phyloP scores from a whole-genome alignment of 2,797 vertebrate species.

The Siniperca scherzeri region DNA sequence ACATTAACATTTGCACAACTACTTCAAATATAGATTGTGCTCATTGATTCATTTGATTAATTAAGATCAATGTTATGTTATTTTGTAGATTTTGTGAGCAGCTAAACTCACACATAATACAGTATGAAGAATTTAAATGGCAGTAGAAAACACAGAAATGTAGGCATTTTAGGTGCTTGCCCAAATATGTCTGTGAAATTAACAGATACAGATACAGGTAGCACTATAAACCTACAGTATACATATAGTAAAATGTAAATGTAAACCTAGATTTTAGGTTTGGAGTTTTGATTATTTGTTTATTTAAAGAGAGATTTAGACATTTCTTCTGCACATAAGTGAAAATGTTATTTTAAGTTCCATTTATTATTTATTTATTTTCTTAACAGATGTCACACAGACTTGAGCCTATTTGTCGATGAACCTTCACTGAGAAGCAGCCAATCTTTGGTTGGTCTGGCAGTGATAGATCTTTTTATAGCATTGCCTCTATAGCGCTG shows the following conservation, averaged over 20 bases:
- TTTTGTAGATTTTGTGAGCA: background rate
- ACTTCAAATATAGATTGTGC: background rate
- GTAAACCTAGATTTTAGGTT: background rate
- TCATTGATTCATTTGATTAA: background rate
- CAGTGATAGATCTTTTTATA: constrained; percentile 75
- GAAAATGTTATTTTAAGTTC: background rate
- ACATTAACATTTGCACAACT: background rate
- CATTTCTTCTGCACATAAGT: background rate
- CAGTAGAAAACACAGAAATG: background rate
- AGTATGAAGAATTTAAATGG: background rate
- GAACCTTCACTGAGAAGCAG: constrained; percentile 47
- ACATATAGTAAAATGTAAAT: background rate
- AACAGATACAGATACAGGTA: background rate
- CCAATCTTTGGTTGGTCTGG: constrained; percentile 50
- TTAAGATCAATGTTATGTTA: background rate
- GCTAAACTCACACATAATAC: background rate
- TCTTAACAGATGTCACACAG: background rate
- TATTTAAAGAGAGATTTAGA: background rate
- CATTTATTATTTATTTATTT: background rate
- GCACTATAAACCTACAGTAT: background rate
- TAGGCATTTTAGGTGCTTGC: background rate
- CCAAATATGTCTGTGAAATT: background rate
- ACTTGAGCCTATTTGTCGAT: constrained; percentile 47
- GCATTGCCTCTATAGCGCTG: constrained; percentile 53
- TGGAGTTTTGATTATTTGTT: background rate